Conservation (phyloP, 2,888 invertebrate genomes). For the Norana najaformis region DNA sequence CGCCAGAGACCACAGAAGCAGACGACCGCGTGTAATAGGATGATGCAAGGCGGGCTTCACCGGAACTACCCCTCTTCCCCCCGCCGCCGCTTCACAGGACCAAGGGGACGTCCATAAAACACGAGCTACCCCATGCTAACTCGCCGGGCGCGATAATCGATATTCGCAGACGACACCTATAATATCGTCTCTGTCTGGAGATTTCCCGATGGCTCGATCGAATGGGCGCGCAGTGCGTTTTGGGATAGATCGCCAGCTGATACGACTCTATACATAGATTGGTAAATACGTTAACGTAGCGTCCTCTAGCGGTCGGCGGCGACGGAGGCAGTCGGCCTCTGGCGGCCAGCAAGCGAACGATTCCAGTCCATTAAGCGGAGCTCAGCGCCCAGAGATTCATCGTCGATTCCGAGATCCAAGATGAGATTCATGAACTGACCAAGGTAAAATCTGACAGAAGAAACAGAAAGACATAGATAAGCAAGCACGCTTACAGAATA, state of each 20-base stretch:
- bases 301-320: not conserved
- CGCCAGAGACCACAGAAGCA: not conserved
- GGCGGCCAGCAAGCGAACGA: not conserved
- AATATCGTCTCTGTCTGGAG: not conserved
- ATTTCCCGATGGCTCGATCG: slow-evolving; percentile 7
- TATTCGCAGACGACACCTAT: not conserved
- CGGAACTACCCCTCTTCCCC: not conserved
- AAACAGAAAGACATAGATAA: not conserved
- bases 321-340: not conserved
- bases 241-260: not conserved
- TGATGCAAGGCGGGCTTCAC: slow-evolving; percentile 13
- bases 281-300: slow-evolving; percentile 10
- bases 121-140: not conserved
- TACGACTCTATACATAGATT: not conserved
- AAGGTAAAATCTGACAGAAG: not conserved
- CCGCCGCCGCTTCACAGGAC: not conserved
- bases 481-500: not conserved
- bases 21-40: not conserved
- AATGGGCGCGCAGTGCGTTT: not conserved
- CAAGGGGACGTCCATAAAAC: not conserved
- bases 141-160: slow-evolving; percentile 18
- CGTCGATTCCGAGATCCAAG: not conserved
- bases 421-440: not conserved
- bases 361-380: not conserved
- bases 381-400: not conserved